Evolutionary conservation across 2,888 invertebrate genomes (phyloP).

Genomic region (Troides aeacus): DNA sequence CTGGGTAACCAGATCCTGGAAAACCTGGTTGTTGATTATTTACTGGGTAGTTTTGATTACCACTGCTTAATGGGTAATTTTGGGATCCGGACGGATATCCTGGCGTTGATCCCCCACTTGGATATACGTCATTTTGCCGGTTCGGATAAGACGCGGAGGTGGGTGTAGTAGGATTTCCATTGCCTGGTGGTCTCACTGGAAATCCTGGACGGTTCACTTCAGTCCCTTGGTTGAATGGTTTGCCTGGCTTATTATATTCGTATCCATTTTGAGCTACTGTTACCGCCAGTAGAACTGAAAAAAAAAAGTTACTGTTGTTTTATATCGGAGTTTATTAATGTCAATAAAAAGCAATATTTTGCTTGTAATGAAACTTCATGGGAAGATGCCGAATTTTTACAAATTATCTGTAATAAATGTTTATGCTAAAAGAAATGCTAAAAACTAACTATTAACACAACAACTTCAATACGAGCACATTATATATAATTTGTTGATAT

Average conservation of each 20-base stretch:
- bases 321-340: not conserved
- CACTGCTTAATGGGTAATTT: constrained; percentile 44
- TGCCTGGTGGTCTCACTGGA: constrained; percentile 44
- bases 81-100: constrained; percentile 53
- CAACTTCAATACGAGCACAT: too few species aligned
- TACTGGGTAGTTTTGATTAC: constrained; percentile 48
- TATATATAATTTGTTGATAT: not conserved
- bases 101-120: constrained; percentile 46
- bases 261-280: constrained; percentile 84
- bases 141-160: constrained; percentile 53
- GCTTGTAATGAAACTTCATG: too few species aligned
- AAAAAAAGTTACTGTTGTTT: constrained; percentile 19
- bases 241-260: constrained; percentile 85
- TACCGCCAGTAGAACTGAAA: constrained; percentile 67
- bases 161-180: constrained; percentile 49
- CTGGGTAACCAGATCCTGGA: constrained; percentile 39
- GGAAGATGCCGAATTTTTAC: too few species aligned
- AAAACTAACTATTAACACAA: too few species aligned
- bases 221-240: constrained; percentile 74
- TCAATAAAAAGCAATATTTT: too few species aligned
- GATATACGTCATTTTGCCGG: constrained; percentile 47
- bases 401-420: too few species aligned
- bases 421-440: too few species aligned
- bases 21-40: constrained; percentile 46
- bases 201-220: constrained; percentile 52